Evolutionary conservation across 2,888 invertebrate species (phyloP), one percentile per base, ranked within the genome.

Genomic region (Lithophane socia): DNA sequence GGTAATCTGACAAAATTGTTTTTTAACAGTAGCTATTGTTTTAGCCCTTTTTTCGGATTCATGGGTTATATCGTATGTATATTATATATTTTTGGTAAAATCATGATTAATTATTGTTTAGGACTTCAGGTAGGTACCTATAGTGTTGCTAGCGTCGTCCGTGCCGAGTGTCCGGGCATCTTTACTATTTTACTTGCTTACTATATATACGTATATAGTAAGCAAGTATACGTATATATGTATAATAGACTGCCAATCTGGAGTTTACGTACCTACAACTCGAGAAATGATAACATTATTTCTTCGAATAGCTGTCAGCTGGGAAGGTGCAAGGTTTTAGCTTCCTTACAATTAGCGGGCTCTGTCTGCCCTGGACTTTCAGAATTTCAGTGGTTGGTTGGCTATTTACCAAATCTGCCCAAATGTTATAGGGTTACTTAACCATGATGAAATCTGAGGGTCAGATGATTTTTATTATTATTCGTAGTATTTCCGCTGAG

Each of bases 1-100:
- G 77, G 78, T 83, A 73, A 82, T 84, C 56, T 75, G 24, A 37
- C 47, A 42, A 69, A 79, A 82, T 77, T 68, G 68, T 65, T 80
- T 83, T 66, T 65, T 56, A 7, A n/a, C 13, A n/a, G 42, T 37
- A 9, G 7, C 52, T 21, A 24, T 4, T 66, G 12, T 63, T 77
- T 58, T 24, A 61, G 21, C 29, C 24, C 16, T 16, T 75, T 52
- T 67, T 37, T 52, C 3, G 37, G 13, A 9, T 37, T 13, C 3
- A 13, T 16, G 2, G 18, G 21, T n/a, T 69, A 29, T 29, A 56
- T 21, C 37, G 37, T 37, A 37, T 37, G 4, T 37, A 37, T 37
- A 37, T 5, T 37, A 37, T 44, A 44, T 16, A 24, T 42, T 72
- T 42, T 67, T 42, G 3, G 3, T 66, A 18, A 18, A 66, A 10